Base-by-base conservation (phyloP, 2,888 invertebrate genomes). In the Dysmachus trigonus region DNA sequence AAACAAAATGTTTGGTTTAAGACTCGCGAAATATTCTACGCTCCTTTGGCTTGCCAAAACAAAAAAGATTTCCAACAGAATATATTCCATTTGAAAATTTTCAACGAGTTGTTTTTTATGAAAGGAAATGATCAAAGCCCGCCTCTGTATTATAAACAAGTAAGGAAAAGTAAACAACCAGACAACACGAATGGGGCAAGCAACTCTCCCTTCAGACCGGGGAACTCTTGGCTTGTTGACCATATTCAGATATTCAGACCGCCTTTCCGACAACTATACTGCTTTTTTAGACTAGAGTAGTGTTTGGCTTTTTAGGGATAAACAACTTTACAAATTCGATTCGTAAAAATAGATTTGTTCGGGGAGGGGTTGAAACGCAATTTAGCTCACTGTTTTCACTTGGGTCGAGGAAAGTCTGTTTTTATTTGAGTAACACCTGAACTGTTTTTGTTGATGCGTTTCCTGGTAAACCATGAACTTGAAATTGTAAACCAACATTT, bases 241-340 rank as follows among this genome's bases (percentile, higher is more conserved):
- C 62, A 62, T 10, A 22, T 62, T 62, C 27, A 27, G 27, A 62
- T 10, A 22, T 62, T 62, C 27, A 27, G 27, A 62, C 62, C 8
- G 10, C 22, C 62, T 62, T 18, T 22, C 27, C n/a, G 62, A 62
- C 22, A 62, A n/a, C 27, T 62, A 22, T 27, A 62, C 8, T 8
- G 18, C 13, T 41, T 27, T n/a, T 62, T 62, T 62, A 10, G 62
- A 62, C 22, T 22, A 77, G 77, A 5, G 8, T 18, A 35, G 18
- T 22, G 76, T 30, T 77, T 77, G 77, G 51, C n/a, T 47, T 47
- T 41, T 77, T 41, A 41, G 41, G 47, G 47, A 47, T 77, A 77
- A 77, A 77, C 77, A 77, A n/a, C 15, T 76, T 77, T n/a, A 77
- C 22, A 47, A 47, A 13, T 77, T 77, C 47, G 30, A 77, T 41